Conservation (phyloP, 2,888 invertebrate species). For the Tachina fera region DNA sequence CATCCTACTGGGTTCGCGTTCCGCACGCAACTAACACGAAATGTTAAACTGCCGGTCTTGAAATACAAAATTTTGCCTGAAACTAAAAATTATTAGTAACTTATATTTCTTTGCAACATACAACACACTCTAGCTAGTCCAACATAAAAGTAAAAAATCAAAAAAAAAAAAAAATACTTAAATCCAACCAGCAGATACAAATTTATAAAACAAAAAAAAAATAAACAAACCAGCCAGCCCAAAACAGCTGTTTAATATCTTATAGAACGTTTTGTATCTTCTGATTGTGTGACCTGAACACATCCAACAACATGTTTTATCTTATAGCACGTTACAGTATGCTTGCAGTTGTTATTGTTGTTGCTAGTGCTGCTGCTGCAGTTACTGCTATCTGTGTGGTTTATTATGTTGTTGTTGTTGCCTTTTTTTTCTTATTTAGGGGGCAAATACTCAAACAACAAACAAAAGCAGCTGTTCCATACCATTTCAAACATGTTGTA, state of each 20-base stretch:
- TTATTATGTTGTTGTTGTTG: not conserved
- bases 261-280: slow-evolving; percentile 43
- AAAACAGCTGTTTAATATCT: slow-evolving; percentile 61
- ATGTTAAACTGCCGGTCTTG: slow-evolving; percentile 74
- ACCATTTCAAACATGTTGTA: slow-evolving; percentile 29
- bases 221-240: no score
- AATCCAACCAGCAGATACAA: slow-evolving; percentile 2
- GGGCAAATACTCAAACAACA: slow-evolving; percentile 48
- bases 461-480: slow-evolving; percentile 50
- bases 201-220: not conserved
- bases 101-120: slow-evolving; percentile 34
- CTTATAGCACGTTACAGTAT: not conserved
- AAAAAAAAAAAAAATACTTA: not conserved
- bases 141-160: not conserved
- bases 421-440: slow-evolving; percentile 10
- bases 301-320: slow-evolving; percentile 26
- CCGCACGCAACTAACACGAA: slow-evolving; percentile 79
- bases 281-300: slow-evolving; percentile 29
- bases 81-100: slow-evolving; percentile 36
- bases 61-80: slow-evolving; percentile 71
- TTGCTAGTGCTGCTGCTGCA: slow-evolving; percentile 7
- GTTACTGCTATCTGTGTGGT: slow-evolving; percentile 8
- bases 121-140: slow-evolving; percentile 28
- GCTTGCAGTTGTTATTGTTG: not conserved
- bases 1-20: slow-evolving; percentile 77